Percentiles rank a stretch among this genome's conserved stretches.
phyloP scores from a whole-genome alignment of 2,113 vertebrate genomes.

The Platycercus adscitus region DNA sequence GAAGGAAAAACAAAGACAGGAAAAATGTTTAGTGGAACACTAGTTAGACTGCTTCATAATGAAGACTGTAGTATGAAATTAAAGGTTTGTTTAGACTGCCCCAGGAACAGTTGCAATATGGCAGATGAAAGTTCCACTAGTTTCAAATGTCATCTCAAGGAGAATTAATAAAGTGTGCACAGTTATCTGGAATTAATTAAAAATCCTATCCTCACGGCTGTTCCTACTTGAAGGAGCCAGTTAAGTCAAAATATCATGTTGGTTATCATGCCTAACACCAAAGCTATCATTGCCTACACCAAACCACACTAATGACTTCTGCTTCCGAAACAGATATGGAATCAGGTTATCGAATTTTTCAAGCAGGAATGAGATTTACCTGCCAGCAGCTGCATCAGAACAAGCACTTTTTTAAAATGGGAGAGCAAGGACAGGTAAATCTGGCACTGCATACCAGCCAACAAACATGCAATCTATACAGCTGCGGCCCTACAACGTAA shows the following conservation, averaged over 20 bases:
- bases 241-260: not conserved
- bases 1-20: not conserved
- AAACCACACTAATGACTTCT: not conserved
- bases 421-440: not conserved
- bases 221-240: not conserved
- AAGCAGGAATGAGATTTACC: not conserved
- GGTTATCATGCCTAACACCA: not conserved
- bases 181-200: not conserved
- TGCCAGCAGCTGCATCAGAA: not conserved
- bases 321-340: not conserved
- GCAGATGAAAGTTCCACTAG: not conserved
- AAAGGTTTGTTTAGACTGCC: not conserved
- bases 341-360: not conserved
- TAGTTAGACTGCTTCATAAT: not conserved
- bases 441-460: not conserved
- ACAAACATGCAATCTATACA: fast-evolving
- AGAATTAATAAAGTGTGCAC: not conserved
- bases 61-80: not conserved
- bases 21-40: not conserved
- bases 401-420: not conserved
- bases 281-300: no score
- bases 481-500: not conserved
- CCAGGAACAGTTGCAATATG: not conserved
- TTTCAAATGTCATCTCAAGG: not conserved
- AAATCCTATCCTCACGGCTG: not conserved